These are phyloP conservation scores for Pandemis cinnamomeana DNA, from an alignment of 2,888 invertebrate species.

Conservation along the genomic window DNA sequence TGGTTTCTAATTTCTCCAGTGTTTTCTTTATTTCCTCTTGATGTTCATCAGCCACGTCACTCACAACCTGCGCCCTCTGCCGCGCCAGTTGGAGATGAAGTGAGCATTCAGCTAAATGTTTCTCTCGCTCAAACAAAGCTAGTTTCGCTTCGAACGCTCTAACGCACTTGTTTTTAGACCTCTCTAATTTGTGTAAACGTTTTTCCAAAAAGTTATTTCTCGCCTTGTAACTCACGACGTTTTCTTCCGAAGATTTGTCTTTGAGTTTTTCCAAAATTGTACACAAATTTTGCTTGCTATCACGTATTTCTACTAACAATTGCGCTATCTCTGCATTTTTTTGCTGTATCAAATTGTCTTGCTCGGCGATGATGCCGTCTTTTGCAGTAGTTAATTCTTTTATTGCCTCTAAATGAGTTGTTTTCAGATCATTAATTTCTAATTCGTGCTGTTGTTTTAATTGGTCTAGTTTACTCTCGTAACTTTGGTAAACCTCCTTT, in stretches of 20 bases:
- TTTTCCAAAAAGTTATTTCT: constrained; percentile 66
- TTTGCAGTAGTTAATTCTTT: constrained; percentile 51
- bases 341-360: constrained; percentile 49
- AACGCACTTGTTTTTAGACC: constrained; percentile 62
- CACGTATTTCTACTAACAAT: constrained; percentile 59
- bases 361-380: constrained; percentile 55
- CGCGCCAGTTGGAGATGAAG: constrained; percentile 70
- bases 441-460: constrained; percentile 60
- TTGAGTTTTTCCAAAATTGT: constrained; percentile 58
- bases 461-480: constrained; percentile 64
- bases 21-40: constrained; percentile 65
- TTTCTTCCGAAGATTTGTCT: constrained; percentile 57
- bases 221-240: constrained; percentile 51
- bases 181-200: constrained; percentile 69
- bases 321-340: constrained; percentile 56
- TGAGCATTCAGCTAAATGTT: constrained; percentile 70
- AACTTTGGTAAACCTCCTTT: constrained; percentile 58
- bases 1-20: constrained; percentile 71
- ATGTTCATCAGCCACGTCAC: constrained; percentile 67
- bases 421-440: constrained; percentile 55
- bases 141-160: constrained; percentile 68
- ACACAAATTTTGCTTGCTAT: constrained; percentile 61
- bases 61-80: constrained; percentile 70
- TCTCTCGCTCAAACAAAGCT: constrained; percentile 67
- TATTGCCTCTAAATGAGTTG: constrained; percentile 50